Percentiles rank a stretch among this genome's conserved stretches.
phyloP scores from a whole-genome alignment of 1,140 invertebrate genomes.

The Neuroterus valhalla region DNA sequence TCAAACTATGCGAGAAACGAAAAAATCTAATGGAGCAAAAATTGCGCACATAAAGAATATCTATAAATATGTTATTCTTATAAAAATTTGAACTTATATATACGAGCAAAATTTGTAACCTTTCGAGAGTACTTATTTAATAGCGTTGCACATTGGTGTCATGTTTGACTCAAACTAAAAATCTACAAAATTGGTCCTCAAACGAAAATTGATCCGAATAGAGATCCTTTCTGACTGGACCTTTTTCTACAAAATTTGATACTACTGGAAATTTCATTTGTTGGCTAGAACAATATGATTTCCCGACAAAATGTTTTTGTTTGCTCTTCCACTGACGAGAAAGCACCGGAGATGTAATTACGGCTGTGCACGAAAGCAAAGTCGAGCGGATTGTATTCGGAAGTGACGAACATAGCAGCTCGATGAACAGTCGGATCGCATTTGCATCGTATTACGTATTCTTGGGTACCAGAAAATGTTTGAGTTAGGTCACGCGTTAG shows the following conservation, averaged over 20 bases:
- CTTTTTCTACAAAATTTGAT: neutral
- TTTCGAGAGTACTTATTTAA: too few relatives aligned
- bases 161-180: too few relatives aligned
- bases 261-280: neutral
- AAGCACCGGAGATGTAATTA: neutral
- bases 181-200: too few relatives aligned
- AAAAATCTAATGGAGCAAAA: too few relatives aligned
- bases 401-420: slow-evolving; percentile 4
- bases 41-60: too few relatives aligned
- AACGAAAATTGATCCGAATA: neutral
- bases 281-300: neutral
- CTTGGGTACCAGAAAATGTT: neutral
- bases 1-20: too few relatives aligned
- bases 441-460: slow-evolving; percentile 41
- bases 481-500: slow-evolving; percentile 29
- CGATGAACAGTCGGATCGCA: slow-evolving; percentile 37
- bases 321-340: neutral
- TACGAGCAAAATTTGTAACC: too few relatives aligned
- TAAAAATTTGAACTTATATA: too few relatives aligned
- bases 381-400: slow-evolving; percentile 1
- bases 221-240: neutral
- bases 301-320: neutral
- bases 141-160: too few relatives aligned
- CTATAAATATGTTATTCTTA: too few relatives aligned
- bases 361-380: slow-evolving; percentile 29